These are phyloP conservation scores for Trichonephila inaurata DNA, from an alignment of 1,140 invertebrate genomes.

Conservation along the genomic window DNA sequence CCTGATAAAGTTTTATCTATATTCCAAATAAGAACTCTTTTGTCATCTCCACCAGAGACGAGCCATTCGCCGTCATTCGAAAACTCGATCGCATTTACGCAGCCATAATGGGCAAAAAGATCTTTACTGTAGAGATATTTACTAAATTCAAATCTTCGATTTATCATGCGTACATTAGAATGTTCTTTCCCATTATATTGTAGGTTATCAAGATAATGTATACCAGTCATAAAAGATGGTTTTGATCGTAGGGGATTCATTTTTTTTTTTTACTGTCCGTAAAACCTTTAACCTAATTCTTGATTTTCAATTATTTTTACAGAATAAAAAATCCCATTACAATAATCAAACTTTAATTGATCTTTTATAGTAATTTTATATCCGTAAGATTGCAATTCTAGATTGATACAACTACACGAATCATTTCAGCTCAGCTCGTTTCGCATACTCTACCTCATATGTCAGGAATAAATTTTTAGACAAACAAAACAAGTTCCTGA, in stretches of 20 bases:
- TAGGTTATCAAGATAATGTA: conserved; percentile 65
- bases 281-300: background rate
- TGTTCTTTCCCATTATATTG: conserved; percentile 50
- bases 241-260: conserved; percentile 6
- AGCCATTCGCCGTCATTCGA: conserved; percentile 91
- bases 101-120: conserved; percentile 94
- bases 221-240: conserved; percentile 42
- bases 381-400: background rate
- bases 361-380: background rate
- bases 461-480: background rate
- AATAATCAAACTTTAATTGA: background rate
- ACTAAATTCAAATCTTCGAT: conserved; percentile 78
- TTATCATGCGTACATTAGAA: conserved; percentile 77
- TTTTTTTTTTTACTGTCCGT: background rate
- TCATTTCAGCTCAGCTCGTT: conserved; percentile 5
- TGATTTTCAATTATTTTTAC: background rate
- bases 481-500: background rate
- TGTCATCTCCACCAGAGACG: conserved; percentile 95
- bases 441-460: background rate
- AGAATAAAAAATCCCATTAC: background rate
- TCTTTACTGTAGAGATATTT: conserved; percentile 90
- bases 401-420: background rate
- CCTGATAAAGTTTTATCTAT: conserved; percentile 87
- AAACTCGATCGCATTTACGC: conserved; percentile 98
- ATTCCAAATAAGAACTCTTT: conserved; percentile 93